phyloP scores from a whole-genome alignment of 2,797 vertebrate genomes.

The Adrianichthys oophorus region DNA sequence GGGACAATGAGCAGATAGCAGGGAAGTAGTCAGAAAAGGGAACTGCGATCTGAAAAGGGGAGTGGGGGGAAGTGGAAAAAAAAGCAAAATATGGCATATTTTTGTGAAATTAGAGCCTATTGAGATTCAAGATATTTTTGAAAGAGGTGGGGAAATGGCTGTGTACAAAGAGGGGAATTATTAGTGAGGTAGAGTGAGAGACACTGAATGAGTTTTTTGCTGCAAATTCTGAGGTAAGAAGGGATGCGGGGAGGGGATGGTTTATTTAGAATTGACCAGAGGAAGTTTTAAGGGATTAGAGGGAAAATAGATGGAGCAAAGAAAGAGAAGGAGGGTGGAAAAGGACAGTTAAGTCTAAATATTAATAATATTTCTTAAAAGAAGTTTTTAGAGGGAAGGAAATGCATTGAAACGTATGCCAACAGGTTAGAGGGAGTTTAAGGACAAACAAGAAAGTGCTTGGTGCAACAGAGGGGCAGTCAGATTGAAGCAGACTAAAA shows the following conservation, averaged over 20 bases:
- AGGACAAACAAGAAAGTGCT: constrained; percentile 45
- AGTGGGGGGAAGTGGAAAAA: constrained; percentile 8
- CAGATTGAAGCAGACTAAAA: constrained; percentile 48
- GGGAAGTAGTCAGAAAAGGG: constrained; percentile 35
- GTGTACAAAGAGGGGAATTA: constrained; percentile 21
- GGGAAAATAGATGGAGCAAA: constrained; percentile 34
- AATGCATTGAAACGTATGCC: constrained; percentile 20
- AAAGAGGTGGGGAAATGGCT: constrained; percentile 23
- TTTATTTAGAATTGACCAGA: constrained; percentile 34
- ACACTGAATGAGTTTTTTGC: constrained; percentile 28
- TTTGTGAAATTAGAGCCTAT: constrained; percentile 53
- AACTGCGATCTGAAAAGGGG: constrained; percentile 34
- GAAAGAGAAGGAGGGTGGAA: not conserved
- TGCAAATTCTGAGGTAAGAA: constrained; percentile 47
- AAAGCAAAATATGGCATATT: constrained; percentile 64
- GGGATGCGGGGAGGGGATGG: not conserved
- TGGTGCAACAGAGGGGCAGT: constrained; percentile 23
- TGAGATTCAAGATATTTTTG: constrained; percentile 47
- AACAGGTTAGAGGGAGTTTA: constrained; percentile 33
- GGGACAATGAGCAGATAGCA: constrained; percentile 14
- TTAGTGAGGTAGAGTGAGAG: constrained; percentile 18
- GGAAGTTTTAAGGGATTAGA: constrained; percentile 43
- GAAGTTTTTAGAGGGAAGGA: constrained; percentile 25
- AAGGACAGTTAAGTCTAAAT: constrained; percentile 25
- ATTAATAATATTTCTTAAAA: constrained; percentile 28